A percentile compares a stretch with the other conserved stretches of the same genome.
These are phyloP conservation scores for Pipistrellus pipistrellus DNA, from an alignment of 2,797 vertebrate genomes.

Conservation along the genomic window DNA sequence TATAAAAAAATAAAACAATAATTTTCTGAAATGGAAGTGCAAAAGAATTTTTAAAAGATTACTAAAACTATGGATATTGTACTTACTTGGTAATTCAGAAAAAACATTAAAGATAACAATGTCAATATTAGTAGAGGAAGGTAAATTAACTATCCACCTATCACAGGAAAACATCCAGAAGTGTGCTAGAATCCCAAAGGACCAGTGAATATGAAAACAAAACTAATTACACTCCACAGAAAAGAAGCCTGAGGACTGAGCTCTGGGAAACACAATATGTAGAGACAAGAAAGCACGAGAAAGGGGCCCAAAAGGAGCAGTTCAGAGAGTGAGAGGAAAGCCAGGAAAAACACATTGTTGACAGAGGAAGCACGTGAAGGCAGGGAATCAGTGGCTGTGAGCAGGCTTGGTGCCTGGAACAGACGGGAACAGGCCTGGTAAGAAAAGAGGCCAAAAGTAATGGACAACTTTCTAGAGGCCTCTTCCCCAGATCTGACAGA, in stretches of 20 bases:
- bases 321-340: not conserved
- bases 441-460: not conserved
- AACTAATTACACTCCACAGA: not conserved
- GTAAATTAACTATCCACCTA: not conserved
- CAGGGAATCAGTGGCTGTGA: accelerated
- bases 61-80: constrained; percentile 23
- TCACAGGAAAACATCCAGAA: not conserved
- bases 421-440: not conserved
- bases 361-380: accelerated
- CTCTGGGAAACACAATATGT: not conserved
- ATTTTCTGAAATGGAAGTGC: not conserved
- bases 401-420: no score
- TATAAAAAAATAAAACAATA: not conserved
- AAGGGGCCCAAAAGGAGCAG: not conserved
- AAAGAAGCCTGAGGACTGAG: not conserved
- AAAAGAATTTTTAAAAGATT: not conserved
- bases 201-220: no score
- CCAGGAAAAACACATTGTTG: not conserved
- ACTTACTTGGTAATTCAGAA: not conserved
- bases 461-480: not conserved
- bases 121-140: not conserved
- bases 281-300: not conserved
- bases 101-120: not conserved
- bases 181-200: not conserved
- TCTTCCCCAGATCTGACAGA: not conserved